Percentiles rank a stretch among this genome's conserved stretches.
phyloP scores from a whole-genome alignment of 2,888 invertebrate species.

The Microdon myrmicae region DNA sequence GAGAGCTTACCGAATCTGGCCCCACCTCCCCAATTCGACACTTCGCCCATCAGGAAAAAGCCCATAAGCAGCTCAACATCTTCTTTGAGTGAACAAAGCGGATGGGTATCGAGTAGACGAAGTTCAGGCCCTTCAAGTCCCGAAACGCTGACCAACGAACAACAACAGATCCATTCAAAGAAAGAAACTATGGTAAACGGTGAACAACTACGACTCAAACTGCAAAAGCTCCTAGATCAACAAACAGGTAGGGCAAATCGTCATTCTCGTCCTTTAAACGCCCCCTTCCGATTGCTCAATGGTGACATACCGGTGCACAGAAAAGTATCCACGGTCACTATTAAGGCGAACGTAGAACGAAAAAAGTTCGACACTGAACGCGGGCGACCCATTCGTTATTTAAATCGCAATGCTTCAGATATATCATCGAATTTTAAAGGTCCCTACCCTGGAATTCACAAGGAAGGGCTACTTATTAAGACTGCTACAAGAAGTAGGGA shows the following conservation, averaged over 20 bases:
- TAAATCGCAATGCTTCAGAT: constrained; percentile 23
- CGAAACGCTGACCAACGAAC: constrained; percentile 65
- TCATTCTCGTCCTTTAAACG: constrained; percentile 33
- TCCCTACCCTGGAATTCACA: constrained; percentile 25
- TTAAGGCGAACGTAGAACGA: constrained; percentile 61
- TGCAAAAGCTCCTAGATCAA: constrained; percentile 71
- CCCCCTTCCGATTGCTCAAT: constrained; percentile 52
- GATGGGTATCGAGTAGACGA: constrained; percentile 85
- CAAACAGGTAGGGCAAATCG: constrained; percentile 51
- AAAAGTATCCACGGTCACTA: constrained; percentile 61
- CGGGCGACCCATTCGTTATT: constrained; percentile 53
- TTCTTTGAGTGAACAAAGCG: constrained; percentile 83
- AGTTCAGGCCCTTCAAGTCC: constrained; percentile 75
- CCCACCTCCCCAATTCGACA: constrained; percentile 73
- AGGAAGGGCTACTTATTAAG: constrained; percentile 15
- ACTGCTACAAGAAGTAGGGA: constrained; percentile 11
- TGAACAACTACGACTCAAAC: constrained; percentile 74
- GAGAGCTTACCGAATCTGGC: constrained; percentile 80
- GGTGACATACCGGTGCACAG: constrained; percentile 58
- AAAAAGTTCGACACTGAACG: constrained; percentile 57
- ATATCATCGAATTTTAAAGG: constrained; percentile 14
- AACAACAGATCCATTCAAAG: constrained; percentile 54
- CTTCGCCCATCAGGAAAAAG: constrained; percentile 65
- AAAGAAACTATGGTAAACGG: constrained; percentile 70
- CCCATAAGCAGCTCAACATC: constrained; percentile 72